Percentiles rank a stretch among this genome's conserved stretches.
Evolutionary conservation across 2,888 invertebrate species (phyloP).

Genomic region (Busseola fusca): DNA sequence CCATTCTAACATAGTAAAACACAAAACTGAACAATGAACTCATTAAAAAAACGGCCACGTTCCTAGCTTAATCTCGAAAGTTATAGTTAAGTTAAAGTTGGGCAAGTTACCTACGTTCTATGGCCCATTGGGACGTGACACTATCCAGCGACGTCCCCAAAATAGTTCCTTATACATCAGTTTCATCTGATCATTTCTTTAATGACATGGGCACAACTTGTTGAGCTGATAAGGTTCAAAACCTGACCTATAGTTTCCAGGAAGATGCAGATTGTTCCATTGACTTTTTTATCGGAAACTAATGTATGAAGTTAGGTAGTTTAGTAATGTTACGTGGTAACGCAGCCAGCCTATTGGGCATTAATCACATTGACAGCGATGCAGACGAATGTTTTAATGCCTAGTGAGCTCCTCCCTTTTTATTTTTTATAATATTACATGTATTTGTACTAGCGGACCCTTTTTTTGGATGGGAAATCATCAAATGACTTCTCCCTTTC

Average conservation of each 20-base stretch:
- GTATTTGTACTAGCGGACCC: too few relatives aligned
- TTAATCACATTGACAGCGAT: too few relatives aligned
- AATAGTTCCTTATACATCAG: slow-evolving; percentile 47
- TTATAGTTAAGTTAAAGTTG: slow-evolving; percentile 50
- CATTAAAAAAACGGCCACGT: slow-evolving; percentile 53
- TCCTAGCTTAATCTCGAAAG: slow-evolving; percentile 47
- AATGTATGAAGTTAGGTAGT: not conserved
- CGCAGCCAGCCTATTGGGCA: too few relatives aligned
- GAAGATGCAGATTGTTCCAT: slow-evolving; percentile 11
- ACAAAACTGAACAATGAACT: slow-evolving; percentile 45
- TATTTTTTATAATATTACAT: not conserved
- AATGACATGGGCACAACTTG: slow-evolving; percentile 45
- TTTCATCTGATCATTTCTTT: slow-evolving; percentile 49
- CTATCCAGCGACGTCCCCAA: slow-evolving; percentile 43
- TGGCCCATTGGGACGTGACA: slow-evolving; percentile 50
- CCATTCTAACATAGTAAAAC: slow-evolving; percentile 15
- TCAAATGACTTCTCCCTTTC: too few relatives aligned
- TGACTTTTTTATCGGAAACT: not conserved
- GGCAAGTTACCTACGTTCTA: slow-evolving; percentile 48
- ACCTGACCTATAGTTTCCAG: slow-evolving; percentile 11
- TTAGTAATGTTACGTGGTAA: too few relatives aligned
- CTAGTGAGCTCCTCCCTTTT: too few relatives aligned
- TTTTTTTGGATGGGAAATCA: too few relatives aligned
- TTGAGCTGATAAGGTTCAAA: slow-evolving; percentile 33
- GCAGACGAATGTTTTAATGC: too few relatives aligned